phyloP scores from a whole-genome alignment of 1,140 invertebrate species.

The Nymphalis io region DNA sequence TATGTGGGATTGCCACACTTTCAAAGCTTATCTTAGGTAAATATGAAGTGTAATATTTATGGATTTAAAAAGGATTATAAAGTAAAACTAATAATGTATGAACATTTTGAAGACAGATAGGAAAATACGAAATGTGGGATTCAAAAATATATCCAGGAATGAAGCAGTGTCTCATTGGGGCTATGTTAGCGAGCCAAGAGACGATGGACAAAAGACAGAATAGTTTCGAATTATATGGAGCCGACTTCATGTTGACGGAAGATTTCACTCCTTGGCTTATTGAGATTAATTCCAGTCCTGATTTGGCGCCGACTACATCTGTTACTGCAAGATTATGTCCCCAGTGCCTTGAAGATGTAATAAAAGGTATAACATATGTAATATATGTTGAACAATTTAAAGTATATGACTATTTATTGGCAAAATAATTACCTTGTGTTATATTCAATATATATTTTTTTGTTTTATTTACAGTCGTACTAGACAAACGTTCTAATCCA shows the following conservation, averaged over 20 bases:
- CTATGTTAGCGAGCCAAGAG: slow-evolving; percentile 92
- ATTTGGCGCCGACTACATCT: slow-evolving; percentile 92
- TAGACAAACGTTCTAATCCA: slow-evolving; percentile 90
- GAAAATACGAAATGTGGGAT: slow-evolving; percentile 88
- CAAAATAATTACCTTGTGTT: no score
- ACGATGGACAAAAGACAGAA: slow-evolving; percentile 92
- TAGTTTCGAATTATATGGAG: slow-evolving; percentile 95
- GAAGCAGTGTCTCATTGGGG: slow-evolving; percentile 92
- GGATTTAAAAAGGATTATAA: slow-evolving; percentile 4
- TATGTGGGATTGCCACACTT: slow-evolving; percentile 93
- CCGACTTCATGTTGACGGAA: slow-evolving; percentile 95
- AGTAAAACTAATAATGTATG: slow-evolving; percentile 46
- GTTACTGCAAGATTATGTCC: slow-evolving; percentile 93
- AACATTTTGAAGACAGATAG: slow-evolving; percentile 82
- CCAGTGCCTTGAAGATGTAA: slow-evolving; percentile 93
- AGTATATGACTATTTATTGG: no score
- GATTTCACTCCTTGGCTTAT: slow-evolving; percentile 95
- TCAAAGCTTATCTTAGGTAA: slow-evolving; percentile 86
- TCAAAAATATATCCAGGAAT: slow-evolving; percentile 94
- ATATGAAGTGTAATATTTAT: slow-evolving; percentile 36
- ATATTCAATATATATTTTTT: not conserved
- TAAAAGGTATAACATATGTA: slow-evolving; percentile 87
- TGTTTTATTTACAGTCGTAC: slow-evolving; percentile 85
- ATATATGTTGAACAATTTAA: not conserved
- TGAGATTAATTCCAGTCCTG: slow-evolving; percentile 97